These are phyloP conservation scores for Chouioia cunea DNA, from an alignment of 2,888 invertebrate genomes.

Conservation along the genomic window DNA sequence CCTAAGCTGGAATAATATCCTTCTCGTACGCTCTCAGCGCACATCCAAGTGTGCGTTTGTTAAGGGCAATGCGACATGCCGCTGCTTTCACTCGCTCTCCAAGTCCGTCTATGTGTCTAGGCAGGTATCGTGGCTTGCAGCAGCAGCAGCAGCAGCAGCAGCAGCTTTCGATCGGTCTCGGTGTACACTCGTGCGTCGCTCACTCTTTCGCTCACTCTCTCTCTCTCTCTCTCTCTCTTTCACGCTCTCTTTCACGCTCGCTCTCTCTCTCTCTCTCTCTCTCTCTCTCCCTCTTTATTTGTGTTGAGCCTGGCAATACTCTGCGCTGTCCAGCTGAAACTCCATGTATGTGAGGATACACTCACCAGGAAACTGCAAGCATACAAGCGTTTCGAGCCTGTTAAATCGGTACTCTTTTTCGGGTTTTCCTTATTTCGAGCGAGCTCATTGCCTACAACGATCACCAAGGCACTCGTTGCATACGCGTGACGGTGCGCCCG, in stretches of 20 bases:
- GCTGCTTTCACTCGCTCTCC: neutral
- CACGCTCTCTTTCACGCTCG: constrained; percentile 38
- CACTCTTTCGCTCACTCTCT: constrained; percentile 20
- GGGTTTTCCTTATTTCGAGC: too few species aligned
- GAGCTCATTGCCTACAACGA: too few species aligned
- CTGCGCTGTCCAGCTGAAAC: constrained; percentile 98
- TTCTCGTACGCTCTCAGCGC: too few species aligned
- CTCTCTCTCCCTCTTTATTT: constrained; percentile 79
- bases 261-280: constrained; percentile 30
- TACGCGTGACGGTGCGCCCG: neutral
- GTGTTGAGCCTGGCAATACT: constrained; percentile 99
- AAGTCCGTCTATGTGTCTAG: neutral
- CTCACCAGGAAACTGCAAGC: constrained; percentile 86
- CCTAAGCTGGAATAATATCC: too few species aligned
- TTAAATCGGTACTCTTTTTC: neutral
- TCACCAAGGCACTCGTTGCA: too few species aligned
- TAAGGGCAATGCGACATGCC: constrained; percentile 45
- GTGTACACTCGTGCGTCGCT: too few species aligned
- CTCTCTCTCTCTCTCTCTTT: constrained; percentile 28
- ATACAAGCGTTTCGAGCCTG: constrained; percentile 38
- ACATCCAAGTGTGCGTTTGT: constrained; percentile 29
- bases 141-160: too few species aligned
- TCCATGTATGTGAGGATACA: constrained; percentile 95
- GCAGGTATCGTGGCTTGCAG: too few species aligned
- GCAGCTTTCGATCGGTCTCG: too few species aligned